Evolutionary conservation across 2,113 vertebrate genomes (phyloP).

Genomic region (Dicentrarchus labrax): DNA sequence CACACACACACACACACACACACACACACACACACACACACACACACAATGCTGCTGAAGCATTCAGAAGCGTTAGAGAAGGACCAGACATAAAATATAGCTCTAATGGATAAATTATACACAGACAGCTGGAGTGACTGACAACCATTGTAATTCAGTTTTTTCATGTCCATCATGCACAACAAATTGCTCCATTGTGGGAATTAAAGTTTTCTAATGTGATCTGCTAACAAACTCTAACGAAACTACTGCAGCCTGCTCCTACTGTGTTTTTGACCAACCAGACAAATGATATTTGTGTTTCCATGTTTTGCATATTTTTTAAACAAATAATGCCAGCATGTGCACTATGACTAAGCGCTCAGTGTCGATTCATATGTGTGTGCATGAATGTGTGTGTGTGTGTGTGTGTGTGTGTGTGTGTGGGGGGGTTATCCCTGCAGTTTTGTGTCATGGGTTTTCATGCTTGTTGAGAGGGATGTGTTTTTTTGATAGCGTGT

Average conservation of each 20-base stretch:
- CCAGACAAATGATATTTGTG: slow-evolving; percentile 33
- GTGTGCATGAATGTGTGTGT: neutral
- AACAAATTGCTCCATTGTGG: slow-evolving; percentile 15
- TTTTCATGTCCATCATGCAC: slow-evolving; percentile 11
- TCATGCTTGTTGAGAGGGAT: slow-evolving; percentile 29
- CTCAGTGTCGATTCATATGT: neutral
- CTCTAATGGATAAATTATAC: slow-evolving; percentile 28
- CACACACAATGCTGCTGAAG: neutral
- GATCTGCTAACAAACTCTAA: slow-evolving; percentile 3
- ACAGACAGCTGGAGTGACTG: slow-evolving; percentile 18
- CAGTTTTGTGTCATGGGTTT: slow-evolving; percentile 20
- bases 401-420: neutral
- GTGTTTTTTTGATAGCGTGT: slow-evolving; percentile 26
- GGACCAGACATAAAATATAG: neutral
- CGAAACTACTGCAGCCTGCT: neutral
- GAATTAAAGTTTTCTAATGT: slow-evolving; percentile 24
- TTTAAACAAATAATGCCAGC: slow-evolving; percentile 20
- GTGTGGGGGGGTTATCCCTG: neutral
- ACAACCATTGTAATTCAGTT: slow-evolving; percentile 11
- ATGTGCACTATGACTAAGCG: slow-evolving; percentile 22
- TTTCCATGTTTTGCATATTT: slow-evolving; percentile 24
- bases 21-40: neutral
- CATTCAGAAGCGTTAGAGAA: slow-evolving; percentile 1
- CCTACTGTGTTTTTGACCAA: slow-evolving; percentile 34
- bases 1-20: slow-evolving; percentile 2